phyloP scores from a whole-genome alignment of 2,888 invertebrate species.

The Neelides folsomi region DNA sequence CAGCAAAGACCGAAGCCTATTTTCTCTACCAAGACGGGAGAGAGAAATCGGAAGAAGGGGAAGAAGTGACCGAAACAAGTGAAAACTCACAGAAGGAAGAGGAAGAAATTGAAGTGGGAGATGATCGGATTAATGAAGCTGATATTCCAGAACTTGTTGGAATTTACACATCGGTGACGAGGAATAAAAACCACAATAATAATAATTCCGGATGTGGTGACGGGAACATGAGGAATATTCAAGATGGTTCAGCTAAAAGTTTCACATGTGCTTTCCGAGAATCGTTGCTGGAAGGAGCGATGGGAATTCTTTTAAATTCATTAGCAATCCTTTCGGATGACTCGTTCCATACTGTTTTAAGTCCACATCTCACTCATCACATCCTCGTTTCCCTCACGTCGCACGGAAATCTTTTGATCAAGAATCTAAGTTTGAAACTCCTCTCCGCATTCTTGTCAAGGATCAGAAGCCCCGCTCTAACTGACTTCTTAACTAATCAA shows the following conservation, averaged over 20 bases:
- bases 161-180: background rate
- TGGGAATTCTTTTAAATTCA: slow-evolving; percentile 29
- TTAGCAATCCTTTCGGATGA: slow-evolving; percentile 31
- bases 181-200: background rate
- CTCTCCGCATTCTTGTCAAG: slow-evolving; percentile 26
- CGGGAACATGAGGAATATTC: background rate
- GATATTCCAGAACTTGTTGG: slow-evolving; percentile 30
- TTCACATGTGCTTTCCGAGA: slow-evolving; percentile 29
- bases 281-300: slow-evolving; percentile 28
- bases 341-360: slow-evolving; percentile 25
- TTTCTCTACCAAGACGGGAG: slow-evolving; percentile 21
- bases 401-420: slow-evolving; percentile 23
- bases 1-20: slow-evolving; percentile 22
- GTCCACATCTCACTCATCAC: slow-evolving; percentile 22
- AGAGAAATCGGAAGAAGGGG: slow-evolving; percentile 5
- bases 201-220: background rate
- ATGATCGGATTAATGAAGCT: background rate
- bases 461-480: slow-evolving; percentile 21
- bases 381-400: slow-evolving; percentile 28
- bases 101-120: background rate
- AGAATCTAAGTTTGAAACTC: slow-evolving; percentile 26
- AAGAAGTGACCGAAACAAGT: slow-evolving; percentile 7
- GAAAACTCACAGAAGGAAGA: background rate
- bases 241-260: background rate
- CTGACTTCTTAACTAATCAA: slow-evolving; percentile 23